These are phyloP conservation scores for Sinocyclocheilus anophthalmus DNA, from an alignment of 2,113 vertebrate species.

Conservation along the genomic window DNA sequence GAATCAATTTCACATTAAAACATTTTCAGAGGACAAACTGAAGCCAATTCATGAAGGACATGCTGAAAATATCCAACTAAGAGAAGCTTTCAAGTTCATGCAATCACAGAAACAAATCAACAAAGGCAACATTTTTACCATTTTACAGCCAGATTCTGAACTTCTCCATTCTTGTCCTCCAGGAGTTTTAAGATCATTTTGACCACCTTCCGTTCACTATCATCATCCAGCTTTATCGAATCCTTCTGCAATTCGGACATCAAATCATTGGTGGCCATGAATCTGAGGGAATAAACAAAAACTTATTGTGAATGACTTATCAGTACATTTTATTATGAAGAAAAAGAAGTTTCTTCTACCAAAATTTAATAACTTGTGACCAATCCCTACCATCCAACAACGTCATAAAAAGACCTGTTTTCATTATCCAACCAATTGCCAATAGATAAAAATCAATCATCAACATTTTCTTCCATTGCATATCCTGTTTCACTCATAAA, in stretches of 20 bases:
- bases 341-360: neutral
- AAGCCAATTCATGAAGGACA: neutral
- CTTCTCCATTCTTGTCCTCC: no score
- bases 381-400: neutral
- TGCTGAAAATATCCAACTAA: neutral
- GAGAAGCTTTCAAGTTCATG: neutral
- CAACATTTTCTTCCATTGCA: neutral
- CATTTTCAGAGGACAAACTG: neutral
- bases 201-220: conserved; percentile 97
- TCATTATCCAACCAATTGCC: no score
- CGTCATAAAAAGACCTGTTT: neutral
- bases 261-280: conserved; percentile 99
- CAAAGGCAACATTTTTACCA: no score
- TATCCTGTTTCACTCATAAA: neutral
- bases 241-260: conserved; percentile 99
- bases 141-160: no score
- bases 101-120: no score
- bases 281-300: conserved; percentile 73
- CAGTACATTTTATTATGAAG: neutral
- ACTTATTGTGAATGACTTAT: neutral
- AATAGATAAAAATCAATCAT: neutral
- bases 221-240: conserved; percentile 98
- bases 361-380: neutral
- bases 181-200: conserved; percentile 88
- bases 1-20: conserved; percentile 31